A percentile compares a stretch with the other conserved stretches of the same genome.
Conservation (phyloP, 1,140 invertebrate genomes). For the Lepidostoma basale region DNA sequence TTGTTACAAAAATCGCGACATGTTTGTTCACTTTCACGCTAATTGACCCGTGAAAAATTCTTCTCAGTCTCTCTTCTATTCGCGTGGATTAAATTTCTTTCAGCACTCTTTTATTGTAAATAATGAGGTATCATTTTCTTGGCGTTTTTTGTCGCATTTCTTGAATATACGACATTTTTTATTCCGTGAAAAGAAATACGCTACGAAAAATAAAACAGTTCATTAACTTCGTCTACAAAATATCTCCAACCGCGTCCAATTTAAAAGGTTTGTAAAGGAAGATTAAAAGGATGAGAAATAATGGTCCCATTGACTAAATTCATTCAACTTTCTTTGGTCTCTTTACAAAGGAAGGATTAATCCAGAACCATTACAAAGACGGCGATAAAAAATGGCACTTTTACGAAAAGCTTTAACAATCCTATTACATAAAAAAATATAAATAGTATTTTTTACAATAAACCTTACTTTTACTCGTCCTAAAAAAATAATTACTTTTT, state of each 20-base stretch:
- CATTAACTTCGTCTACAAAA: not conserved
- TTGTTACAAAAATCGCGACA: too few relatives aligned
- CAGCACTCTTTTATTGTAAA: too few relatives aligned
- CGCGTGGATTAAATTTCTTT: too few relatives aligned
- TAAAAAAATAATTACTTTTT: not conserved
- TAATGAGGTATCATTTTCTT: too few relatives aligned
- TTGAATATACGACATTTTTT: too few relatives aligned
- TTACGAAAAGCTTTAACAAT: not conserved
- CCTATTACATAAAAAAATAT: not conserved
- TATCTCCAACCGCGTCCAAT: not conserved
- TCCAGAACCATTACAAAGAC: not conserved
- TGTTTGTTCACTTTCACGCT: too few relatives aligned
- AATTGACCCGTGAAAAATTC: too few relatives aligned
- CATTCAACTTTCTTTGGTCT: not conserved
- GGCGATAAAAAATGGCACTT: not conserved
- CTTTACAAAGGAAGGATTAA: constrained; percentile 7
- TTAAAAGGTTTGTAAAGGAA: not conserved
- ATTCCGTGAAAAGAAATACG: too few relatives aligned
- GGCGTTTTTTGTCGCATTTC: too few relatives aligned
- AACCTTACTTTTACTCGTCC: not conserved
- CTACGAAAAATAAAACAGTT: not conserved
- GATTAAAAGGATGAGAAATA: constrained; percentile 6
- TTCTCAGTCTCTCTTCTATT: too few relatives aligned
- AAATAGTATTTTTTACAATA: not conserved
- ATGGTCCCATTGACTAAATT: constrained; percentile 11